Conservation (phyloP, 37 sponge, comb jelly and placozoan genomes). For the Halisarca cf. caerulea region DNA sequence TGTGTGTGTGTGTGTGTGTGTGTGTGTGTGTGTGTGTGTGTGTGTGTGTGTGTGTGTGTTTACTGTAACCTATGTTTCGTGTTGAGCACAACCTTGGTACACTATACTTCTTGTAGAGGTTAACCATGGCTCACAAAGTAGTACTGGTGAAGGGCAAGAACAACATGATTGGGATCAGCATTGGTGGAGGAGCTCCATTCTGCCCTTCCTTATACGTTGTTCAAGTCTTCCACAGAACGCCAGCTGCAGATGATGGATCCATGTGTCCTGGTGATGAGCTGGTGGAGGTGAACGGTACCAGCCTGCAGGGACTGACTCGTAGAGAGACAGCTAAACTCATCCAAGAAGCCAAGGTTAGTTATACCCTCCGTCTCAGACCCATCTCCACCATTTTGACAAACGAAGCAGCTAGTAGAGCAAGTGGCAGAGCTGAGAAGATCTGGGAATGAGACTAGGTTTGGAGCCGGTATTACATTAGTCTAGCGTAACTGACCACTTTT, state of each 20-base stretch:
- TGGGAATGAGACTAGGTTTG: too few relatives aligned
- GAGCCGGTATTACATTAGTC: too few relatives aligned
- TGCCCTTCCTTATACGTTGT: conserved; percentile 94
- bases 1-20: not conserved
- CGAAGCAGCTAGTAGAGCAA: too few relatives aligned
- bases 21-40: too few relatives aligned
- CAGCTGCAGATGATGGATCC: conserved; percentile 86
- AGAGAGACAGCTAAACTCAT: conserved; percentile 88
- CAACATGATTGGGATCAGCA: conserved; percentile 96
- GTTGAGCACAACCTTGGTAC: too few relatives aligned
- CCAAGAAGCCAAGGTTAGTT: conserved; percentile 70
- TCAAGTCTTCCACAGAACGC: conserved; percentile 96
- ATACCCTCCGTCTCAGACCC: too few relatives aligned
- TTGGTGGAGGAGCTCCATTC: conserved; percentile 95
- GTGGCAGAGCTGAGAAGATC: too few relatives aligned
- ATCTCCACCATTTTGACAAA: too few relatives aligned
- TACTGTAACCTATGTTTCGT: too few relatives aligned
- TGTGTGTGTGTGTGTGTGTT: too few relatives aligned
- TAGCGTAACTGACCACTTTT: too few relatives aligned
- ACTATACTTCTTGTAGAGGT: too few relatives aligned
- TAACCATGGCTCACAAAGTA: conserved; percentile 71
- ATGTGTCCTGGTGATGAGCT: conserved; percentile 92
- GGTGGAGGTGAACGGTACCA: conserved; percentile 64
- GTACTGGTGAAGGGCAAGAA: conserved; percentile 87
- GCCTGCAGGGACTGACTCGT: conserved; percentile 72